Percentiles rank a stretch among this genome's conserved stretches.
phyloP scores from a whole-genome alignment of 2,888 invertebrate genomes.

The Oligia latruncula region DNA sequence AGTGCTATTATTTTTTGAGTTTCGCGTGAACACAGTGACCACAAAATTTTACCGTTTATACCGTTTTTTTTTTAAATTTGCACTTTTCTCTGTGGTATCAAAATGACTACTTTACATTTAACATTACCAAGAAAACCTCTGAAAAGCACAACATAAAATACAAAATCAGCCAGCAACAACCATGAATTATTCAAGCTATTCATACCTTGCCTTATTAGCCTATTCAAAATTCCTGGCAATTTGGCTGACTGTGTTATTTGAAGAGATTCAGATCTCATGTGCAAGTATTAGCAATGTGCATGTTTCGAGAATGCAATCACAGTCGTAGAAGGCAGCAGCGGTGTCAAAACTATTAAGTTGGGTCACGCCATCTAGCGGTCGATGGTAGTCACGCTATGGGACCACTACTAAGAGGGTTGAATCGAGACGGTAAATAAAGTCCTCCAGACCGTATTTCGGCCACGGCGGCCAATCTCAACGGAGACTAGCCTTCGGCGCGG shows the following conservation, averaged over 20 bases:
- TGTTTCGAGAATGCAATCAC: conserved; percentile 73
- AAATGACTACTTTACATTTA: background rate
- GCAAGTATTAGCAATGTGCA: conserved; percentile 52
- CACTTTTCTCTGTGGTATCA: background rate
- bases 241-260: conserved; percentile 33
- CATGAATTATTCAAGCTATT: conserved; percentile 14
- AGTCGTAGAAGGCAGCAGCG: conserved; percentile 68
- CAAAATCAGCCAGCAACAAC: background rate
- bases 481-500: too few species aligned
- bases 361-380: conserved; percentile 78
- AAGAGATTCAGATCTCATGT: conserved; percentile 46
- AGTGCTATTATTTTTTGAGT: background rate
- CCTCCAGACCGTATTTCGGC: too few species aligned
- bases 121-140: conserved; percentile 6
- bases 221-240: conserved; percentile 29
- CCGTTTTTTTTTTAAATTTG: background rate
- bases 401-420: conserved; percentile 67
- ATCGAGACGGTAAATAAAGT: background rate
- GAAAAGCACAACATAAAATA: background rate
- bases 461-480: too few species aligned
- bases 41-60: too few species aligned
- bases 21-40: background rate
- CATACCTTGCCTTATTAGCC: background rate
- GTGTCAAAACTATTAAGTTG: conserved; percentile 77
- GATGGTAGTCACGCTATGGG: conserved; percentile 70